Evolutionary conservation across 2,888 invertebrate genomes (phyloP).

Genomic region (Diloba caeruleocephala): DNA sequence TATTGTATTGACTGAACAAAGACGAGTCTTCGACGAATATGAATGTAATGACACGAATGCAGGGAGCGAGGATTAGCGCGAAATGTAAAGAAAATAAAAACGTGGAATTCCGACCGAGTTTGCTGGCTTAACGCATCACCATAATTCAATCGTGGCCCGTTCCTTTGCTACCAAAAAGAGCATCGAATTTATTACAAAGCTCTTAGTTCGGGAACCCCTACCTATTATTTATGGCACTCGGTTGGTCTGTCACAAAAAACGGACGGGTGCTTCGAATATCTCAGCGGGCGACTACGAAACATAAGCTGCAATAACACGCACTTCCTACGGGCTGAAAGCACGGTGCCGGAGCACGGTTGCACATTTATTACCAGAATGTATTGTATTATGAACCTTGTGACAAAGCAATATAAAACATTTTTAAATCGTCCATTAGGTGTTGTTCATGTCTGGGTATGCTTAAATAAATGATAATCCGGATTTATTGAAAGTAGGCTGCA

Average conservation of each 20-base stretch:
- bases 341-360: slow-evolving; percentile 66
- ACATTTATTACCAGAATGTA: slow-evolving; percentile 64
- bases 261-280: slow-evolving; percentile 87
- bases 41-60: slow-evolving; percentile 76
- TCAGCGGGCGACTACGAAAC: slow-evolving; percentile 87
- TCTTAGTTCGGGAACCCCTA: slow-evolving; percentile 84
- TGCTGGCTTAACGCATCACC: slow-evolving; percentile 86
- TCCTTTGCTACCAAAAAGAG: slow-evolving; percentile 87
- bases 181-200: slow-evolving; percentile 88
- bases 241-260: slow-evolving; percentile 89
- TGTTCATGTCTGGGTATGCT: slow-evolving; percentile 65
- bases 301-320: slow-evolving; percentile 89
- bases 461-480: slow-evolving; percentile 85
- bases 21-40: slow-evolving; percentile 74
- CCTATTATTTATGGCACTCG: slow-evolving; percentile 89
- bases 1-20: slow-evolving; percentile 75
- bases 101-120: slow-evolving; percentile 77
- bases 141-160: slow-evolving; percentile 86
- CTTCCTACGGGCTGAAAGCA: slow-evolving; percentile 80
- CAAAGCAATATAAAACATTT: slow-evolving; percentile 66
- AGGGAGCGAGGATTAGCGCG: slow-evolving; percentile 72
- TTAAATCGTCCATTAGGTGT: slow-evolving; percentile 47
- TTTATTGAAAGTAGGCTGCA: slow-evolving; percentile 84
- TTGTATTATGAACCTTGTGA: slow-evolving; percentile 70
- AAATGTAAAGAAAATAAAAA: slow-evolving; percentile 84